Percentiles rank a stretch among this genome's conserved stretches.
These are phyloP conservation scores for Cataglyphis altisquamis DNA, from an alignment of 2,888 invertebrate genomes.

Conservation along the genomic window DNA sequence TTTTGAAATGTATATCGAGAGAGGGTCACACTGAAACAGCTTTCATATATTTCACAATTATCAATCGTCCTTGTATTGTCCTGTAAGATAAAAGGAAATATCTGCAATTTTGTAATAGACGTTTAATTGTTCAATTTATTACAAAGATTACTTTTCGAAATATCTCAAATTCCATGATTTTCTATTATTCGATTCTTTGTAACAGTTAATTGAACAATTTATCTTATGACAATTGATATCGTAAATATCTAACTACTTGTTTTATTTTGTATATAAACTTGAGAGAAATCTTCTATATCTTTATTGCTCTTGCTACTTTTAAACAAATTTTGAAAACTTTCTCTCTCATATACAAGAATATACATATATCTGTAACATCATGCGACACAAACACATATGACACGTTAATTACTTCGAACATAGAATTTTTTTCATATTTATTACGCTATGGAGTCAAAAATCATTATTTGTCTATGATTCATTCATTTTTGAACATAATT, in stretches of 20 bases:
- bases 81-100: conserved; percentile 7
- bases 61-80: conserved; percentile 1
- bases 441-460: background rate
- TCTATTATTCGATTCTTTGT: background rate
- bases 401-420: background rate
- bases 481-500: background rate
- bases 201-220: background rate
- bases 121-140: background rate
- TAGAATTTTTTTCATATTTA: background rate
- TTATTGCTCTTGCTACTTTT: background rate
- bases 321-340: background rate
- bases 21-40: conserved; percentile 32
- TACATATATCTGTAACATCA: background rate
- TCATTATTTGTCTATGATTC: background rate
- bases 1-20: background rate
- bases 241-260: background rate
- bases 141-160: background rate
- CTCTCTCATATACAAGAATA: background rate
- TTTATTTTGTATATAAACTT: background rate
- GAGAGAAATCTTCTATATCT: background rate
- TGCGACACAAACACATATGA: background rate
- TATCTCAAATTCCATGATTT: conserved; percentile 1
- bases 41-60: conserved; percentile 18
- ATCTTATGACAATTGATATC: background rate
- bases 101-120: background rate